These are phyloP conservation scores for Pangasius sanitwongsei DNA, from an alignment of 2,797 vertebrate species.

Conservation along the genomic window DNA sequence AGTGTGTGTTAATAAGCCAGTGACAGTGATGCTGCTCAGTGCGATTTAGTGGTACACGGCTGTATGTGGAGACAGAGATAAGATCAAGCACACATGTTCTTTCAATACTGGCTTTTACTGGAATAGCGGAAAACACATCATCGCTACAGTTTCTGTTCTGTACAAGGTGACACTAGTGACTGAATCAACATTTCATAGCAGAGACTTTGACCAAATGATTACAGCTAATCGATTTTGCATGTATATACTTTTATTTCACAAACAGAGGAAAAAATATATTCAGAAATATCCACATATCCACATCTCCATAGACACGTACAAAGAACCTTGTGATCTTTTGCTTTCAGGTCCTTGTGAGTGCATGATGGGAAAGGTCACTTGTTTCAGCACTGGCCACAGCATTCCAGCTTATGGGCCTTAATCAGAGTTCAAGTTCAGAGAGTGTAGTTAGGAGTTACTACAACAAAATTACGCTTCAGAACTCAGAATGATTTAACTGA, in stretches of 20 bases:
- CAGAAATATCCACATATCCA: background rate
- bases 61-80: background rate
- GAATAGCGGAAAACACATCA: background rate
- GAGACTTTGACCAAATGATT: background rate
- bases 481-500: background rate
- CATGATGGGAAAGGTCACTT: background rate
- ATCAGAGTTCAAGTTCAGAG: background rate
- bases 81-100: constrained; percentile 1
- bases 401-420: background rate
- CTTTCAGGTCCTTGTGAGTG: background rate
- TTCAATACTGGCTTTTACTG: background rate
- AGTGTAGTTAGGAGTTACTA: background rate
- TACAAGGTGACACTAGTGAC: constrained; percentile 5
- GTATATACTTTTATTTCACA: background rate
- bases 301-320: background rate
- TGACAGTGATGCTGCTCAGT: constrained; percentile 5
- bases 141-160: background rate
- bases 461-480: background rate
- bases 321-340: background rate
- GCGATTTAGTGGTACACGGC: background rate
- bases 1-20: constrained; percentile 9
- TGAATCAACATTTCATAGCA: constrained; percentile 7
- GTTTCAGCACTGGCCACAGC: background rate
- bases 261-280: background rate
- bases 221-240: background rate